A percentile compares a stretch with the other conserved stretches of the same genome.
Evolutionary conservation across 2,888 invertebrate species (phyloP).

Genomic region (Danaus chrysippus): DNA sequence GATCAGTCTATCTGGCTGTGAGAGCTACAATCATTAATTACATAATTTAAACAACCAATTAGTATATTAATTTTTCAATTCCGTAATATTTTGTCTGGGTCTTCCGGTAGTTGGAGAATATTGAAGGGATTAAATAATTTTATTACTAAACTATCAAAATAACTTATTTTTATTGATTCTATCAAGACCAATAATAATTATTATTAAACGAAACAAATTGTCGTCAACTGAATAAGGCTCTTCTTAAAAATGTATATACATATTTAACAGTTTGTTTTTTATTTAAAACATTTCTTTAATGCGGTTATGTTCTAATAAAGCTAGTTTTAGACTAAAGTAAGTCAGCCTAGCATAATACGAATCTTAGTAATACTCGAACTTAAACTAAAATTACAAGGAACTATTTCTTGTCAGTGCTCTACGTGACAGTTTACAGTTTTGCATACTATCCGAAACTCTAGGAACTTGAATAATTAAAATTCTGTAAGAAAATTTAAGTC

Average conservation of each 20-base stretch:
- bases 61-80: neutral
- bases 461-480: conserved; percentile 6
- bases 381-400: conserved; percentile 5
- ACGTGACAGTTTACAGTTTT: conserved; percentile 4
- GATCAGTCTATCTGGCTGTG: neutral
- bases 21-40: neutral
- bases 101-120: too few species aligned
- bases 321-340: too few species aligned
- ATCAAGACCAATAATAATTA: neutral
- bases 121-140: neutral
- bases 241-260: too few species aligned
- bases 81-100: neutral
- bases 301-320: too few species aligned
- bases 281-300: too few species aligned
- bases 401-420: conserved; percentile 7
- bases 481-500: neutral
- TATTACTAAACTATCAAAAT: neutral
- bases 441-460: conserved; percentile 3
- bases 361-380: conserved; percentile 1
- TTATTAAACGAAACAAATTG: too few species aligned
- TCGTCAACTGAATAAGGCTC: too few species aligned
- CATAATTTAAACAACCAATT: neutral
- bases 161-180: neutral
- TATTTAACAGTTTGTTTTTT: too few species aligned
- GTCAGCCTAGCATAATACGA: neutral